phyloP scores from a whole-genome alignment of 37 sponge, comb jelly and placozoan genomes.

The Eunapius fragilis region DNA sequence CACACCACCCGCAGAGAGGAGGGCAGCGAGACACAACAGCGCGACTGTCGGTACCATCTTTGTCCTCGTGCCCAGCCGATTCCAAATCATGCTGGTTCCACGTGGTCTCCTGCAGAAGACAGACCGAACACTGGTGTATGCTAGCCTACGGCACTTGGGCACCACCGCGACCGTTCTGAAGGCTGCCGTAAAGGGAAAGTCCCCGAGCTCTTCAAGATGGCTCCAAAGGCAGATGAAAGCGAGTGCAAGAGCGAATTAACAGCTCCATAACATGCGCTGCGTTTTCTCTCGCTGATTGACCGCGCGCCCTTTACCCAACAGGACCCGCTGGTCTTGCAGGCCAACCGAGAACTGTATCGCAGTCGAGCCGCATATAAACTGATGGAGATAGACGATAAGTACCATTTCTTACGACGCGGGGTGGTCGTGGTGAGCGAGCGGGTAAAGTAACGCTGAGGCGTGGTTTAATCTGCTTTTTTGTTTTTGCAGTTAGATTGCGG shows the following conservation, averaged over 20 bases:
- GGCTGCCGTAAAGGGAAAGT: not conserved
- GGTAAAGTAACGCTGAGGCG: not conserved
- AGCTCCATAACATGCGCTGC: not conserved
- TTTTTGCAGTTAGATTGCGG: conserved; percentile 66
- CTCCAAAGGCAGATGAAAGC: conserved; percentile 50
- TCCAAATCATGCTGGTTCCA: not conserved
- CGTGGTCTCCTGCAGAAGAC: not conserved
- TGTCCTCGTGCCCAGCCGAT: not conserved
- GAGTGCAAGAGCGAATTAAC: not conserved
- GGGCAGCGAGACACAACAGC: not conserved
- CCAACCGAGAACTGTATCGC: conserved; percentile 64
- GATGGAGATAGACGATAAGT: conserved; percentile 80
- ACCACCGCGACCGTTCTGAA: not conserved
- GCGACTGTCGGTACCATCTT: not conserved
- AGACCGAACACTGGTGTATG: too few species aligned
- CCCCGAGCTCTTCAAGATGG: conserved; percentile 48
- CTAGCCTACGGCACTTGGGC: not conserved
- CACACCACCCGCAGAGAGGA: not conserved
- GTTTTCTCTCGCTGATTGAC: not conserved
- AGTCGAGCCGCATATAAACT: conserved; percentile 85
- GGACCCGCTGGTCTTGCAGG: conserved; percentile 70
- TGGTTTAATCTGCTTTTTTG: not conserved
- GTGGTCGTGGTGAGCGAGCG: conserved; percentile 58
- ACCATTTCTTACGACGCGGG: conserved; percentile 63
- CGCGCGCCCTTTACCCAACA: not conserved